Evolutionary conservation across 2,888 invertebrate genomes (phyloP).

Genomic region (Zygogramma bicolorata): DNA sequence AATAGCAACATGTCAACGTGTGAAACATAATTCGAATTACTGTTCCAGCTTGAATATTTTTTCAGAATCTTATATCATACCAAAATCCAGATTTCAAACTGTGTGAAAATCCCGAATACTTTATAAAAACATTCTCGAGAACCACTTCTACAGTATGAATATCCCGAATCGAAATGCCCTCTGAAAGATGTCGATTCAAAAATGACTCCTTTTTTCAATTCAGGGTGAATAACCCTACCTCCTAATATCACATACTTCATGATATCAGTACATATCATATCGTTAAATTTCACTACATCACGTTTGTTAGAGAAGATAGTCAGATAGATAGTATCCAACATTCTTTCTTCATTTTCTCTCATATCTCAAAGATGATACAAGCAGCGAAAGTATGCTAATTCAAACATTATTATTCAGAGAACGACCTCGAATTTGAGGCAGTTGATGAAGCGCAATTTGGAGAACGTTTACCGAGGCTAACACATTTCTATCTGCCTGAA

Average conservation of each 20-base stretch:
- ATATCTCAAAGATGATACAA: constrained; percentile 17
- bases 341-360: constrained; percentile 8
- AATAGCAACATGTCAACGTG: too few relatives aligned
- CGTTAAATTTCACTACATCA: not conserved
- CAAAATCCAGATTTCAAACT: too few relatives aligned
- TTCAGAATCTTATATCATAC: too few relatives aligned
- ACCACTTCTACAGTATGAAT: too few relatives aligned
- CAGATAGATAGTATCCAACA: not conserved
- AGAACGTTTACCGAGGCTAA: not conserved
- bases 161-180: too few relatives aligned
- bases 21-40: too few relatives aligned
- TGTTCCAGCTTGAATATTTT: too few relatives aligned
- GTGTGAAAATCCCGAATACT: too few relatives aligned
- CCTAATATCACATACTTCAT: not conserved
- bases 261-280: not conserved
- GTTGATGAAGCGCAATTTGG: constrained; percentile 14
- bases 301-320: not conserved
- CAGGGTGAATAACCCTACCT: too few relatives aligned
- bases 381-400: constrained; percentile 44
- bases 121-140: too few relatives aligned
- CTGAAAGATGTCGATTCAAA: too few relatives aligned
- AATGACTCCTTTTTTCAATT: too few relatives aligned
- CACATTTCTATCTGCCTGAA: not conserved
- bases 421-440: constrained; percentile 29
- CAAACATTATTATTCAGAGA: constrained; percentile 36